Base-by-base conservation (phyloP, 2,888 invertebrate species). In the Bombyx huttoni region DNA sequence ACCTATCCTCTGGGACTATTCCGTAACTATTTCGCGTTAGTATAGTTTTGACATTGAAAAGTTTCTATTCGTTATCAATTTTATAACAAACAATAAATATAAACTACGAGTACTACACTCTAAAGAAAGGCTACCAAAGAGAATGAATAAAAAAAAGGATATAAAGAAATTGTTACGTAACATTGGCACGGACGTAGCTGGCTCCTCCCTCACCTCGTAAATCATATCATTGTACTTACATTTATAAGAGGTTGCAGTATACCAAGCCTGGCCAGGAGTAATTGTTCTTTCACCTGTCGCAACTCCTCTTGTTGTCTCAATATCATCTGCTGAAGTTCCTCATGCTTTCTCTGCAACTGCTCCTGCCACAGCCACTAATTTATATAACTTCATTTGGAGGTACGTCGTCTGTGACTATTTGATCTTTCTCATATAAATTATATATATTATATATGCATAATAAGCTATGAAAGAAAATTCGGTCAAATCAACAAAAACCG, bases 241-340 rank as follows among this genome's bases (percentile, higher is more conserved):
- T 77, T 78, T 48, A 80, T 70, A 14, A 85, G 55, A 13, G 89
- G 87, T 58, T 85, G 85, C 46, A 86, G 63, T 24, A 96, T 89
- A 7, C 95, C 95, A 60, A 95, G 93, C 65, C 94, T 90, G 0
- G 96, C 94, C 75, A 96, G 91, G 49, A 96, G 75, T 52, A 97
- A 83, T 69, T 96, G 96, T 70, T 96, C 96, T n/a, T 96, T 96
- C 0, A 97, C 94, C 59, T 93, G 90, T 48, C 94, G 89, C 59
- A 97, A 78, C 75, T 97, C 96, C 67, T 96, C 96, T 70, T 96
- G 96, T 68, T 96, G 96, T 59, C 94, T 92, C 51, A 93, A 91
- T 55, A 97, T 96, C 68, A 95, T 89, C 66, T 95, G 93, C 72
- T 96, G 95, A 55, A 97, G 81, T 70, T 96, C 94, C 58, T 95